Conservation (phyloP, 2,797 vertebrate genomes). For the Cyclura pinguis region DNA sequence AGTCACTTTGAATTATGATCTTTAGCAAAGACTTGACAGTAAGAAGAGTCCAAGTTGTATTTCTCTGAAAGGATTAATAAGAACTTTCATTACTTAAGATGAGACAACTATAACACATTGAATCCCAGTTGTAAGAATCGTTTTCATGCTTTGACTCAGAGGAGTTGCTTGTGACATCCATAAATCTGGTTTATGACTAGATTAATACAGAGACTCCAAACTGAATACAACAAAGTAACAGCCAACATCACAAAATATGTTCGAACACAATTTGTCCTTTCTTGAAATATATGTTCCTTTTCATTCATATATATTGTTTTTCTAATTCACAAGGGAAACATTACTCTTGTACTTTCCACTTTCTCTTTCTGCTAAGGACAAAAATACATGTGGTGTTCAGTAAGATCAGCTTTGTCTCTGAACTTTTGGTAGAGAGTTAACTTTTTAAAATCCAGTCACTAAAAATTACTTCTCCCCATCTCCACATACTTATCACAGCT, state of each 20-base stretch:
- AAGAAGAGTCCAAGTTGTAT: background rate
- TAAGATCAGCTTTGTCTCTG: background rate
- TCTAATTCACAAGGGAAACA: background rate
- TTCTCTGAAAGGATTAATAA: background rate
- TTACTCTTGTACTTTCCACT: background rate
- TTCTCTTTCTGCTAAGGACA: background rate
- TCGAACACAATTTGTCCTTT: background rate
- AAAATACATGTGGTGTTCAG: background rate
- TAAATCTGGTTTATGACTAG: background rate
- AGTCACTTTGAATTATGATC: background rate
- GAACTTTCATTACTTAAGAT: background rate
- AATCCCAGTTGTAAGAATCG: background rate
- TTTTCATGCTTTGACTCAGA: background rate
- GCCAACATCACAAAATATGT: background rate
- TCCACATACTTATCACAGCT: background rate
- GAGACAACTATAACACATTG: background rate
- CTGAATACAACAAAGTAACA: background rate
- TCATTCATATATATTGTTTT: background rate
- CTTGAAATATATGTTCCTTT: background rate
- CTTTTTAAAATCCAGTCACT: background rate
- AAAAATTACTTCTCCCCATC: background rate
- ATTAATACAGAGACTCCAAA: background rate
- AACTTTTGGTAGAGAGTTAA: too few relatives aligned
- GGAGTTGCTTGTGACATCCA: background rate
- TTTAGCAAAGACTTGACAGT: background rate